A percentile compares a stretch with the other conserved stretches of the same genome.
Conservation (phyloP, 2,797 vertebrate genomes). For the Arctocebus calabarensis region DNA sequence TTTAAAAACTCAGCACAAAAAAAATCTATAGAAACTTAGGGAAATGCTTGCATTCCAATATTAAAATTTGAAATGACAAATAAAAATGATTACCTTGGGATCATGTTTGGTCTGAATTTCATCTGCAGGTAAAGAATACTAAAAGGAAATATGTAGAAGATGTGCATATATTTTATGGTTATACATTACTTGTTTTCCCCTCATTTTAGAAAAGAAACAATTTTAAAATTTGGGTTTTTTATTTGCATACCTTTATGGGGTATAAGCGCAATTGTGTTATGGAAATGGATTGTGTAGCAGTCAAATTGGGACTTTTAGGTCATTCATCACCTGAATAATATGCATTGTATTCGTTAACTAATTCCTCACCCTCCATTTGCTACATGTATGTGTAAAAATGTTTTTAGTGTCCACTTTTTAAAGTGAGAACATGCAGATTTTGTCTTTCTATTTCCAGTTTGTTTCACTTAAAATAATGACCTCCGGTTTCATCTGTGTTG, state of each 20-base stretch:
- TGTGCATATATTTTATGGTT: neutral
- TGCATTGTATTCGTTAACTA: neutral
- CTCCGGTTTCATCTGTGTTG: neutral
- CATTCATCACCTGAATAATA: neutral
- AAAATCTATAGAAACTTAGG: neutral
- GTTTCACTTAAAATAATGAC: neutral
- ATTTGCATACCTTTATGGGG: neutral
- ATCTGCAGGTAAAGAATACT: neutral
- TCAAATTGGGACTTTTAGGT: neutral
- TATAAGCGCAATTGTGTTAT: neutral
- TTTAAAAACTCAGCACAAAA: neutral
- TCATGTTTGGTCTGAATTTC: constrained; percentile 31
- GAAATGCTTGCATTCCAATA: neutral
- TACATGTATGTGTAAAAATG: neutral
- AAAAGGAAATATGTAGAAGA: neutral
- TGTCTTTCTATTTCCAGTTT: neutral
- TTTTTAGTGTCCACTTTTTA: neutral
- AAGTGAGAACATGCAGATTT: neutral
- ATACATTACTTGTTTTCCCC: neutral
- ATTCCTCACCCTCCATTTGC: neutral
- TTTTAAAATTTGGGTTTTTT: neutral
- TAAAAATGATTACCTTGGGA: neutral
- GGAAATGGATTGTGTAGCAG: neutral
- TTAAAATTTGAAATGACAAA: constrained; percentile 44
- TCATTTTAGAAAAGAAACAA: neutral